A percentile compares a stretch with the other conserved stretches of the same genome.
Evolutionary conservation across 1,140 invertebrate genomes (phyloP).

Genomic region (Lepidurus arcticus): DNA sequence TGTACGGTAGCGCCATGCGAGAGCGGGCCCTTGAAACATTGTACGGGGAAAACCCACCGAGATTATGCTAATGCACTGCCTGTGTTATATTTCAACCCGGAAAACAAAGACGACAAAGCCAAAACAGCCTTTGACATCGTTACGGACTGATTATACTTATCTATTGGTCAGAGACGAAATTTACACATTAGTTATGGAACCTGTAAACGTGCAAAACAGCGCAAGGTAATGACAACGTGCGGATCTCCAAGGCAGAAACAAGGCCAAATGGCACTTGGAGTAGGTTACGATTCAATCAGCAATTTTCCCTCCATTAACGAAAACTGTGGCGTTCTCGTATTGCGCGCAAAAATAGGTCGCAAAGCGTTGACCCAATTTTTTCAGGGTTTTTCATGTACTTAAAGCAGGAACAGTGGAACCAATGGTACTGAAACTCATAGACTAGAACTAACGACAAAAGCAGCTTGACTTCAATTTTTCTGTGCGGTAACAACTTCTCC

Average conservation of each 20-base stretch:
- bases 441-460: conserved; percentile 22
- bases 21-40: neutral
- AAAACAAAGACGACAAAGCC: neutral
- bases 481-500: neutral
- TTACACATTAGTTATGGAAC: too few relatives aligned
- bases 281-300: neutral
- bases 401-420: neutral
- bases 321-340: neutral
- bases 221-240: too few relatives aligned
- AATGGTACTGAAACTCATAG: neutral
- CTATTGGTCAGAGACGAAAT: too few relatives aligned
- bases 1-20: neutral
- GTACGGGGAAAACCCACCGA: neutral
- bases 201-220: too few relatives aligned
- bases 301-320: neutral
- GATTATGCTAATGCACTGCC: neutral
- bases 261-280: neutral
- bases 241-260: neutral
- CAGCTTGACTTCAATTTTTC: neutral
- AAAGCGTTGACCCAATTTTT: conserved; percentile 3
- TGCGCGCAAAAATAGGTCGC: conserved; percentile 2
- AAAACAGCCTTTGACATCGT: neutral
- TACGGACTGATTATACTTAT: neutral
- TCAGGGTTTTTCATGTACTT: neutral
- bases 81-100: neutral